These are phyloP conservation scores for Thamnaconus septentrionalis DNA, from an alignment of 2,113 vertebrate species.

Conservation along the genomic window DNA sequence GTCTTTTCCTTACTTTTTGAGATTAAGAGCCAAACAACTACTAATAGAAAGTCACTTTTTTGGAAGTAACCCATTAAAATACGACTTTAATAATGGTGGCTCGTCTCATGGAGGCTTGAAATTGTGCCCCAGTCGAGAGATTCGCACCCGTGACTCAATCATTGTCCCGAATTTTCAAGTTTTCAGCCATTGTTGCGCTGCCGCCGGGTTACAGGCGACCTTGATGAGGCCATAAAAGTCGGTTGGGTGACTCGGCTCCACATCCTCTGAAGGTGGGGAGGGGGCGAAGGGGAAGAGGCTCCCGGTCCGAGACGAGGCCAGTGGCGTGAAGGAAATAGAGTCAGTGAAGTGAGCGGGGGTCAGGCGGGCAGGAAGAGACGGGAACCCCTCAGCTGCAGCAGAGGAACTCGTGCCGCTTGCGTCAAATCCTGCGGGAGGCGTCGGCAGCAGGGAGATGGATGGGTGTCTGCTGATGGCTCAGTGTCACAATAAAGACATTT, in stretches of 20 bases:
- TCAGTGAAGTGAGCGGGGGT: slow-evolving; percentile 75
- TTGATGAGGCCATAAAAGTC: slow-evolving; percentile 65
- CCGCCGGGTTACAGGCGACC: slow-evolving; percentile 51
- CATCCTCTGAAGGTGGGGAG: slow-evolving; percentile 53
- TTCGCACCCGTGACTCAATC: not conserved
- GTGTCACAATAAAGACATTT: too few species aligned
- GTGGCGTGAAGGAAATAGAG: slow-evolving; percentile 76
- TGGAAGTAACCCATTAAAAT: not conserved
- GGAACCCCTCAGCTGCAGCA: slow-evolving; percentile 8
- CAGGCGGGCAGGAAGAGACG: slow-evolving; percentile 73
- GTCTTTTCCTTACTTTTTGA: too few species aligned
- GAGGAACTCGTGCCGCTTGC: slow-evolving; percentile 56
- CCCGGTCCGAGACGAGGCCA: slow-evolving; percentile 57
- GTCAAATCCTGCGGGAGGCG: slow-evolving; percentile 45
- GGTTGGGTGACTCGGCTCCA: slow-evolving; percentile 65
- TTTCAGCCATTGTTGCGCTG: slow-evolving; percentile 31
- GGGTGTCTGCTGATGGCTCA: slow-evolving; percentile 1
- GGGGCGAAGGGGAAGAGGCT: not conserved
- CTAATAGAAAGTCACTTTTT: too few species aligned
- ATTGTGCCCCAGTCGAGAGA: not conserved
- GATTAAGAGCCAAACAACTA: too few species aligned
- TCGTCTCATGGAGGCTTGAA: too few species aligned
- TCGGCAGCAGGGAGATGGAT: slow-evolving; percentile 18
- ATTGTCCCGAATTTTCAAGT: slow-evolving; percentile 15
- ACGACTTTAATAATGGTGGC: too few species aligned